phyloP scores from a whole-genome alignment of 2,113 vertebrate genomes.

The Calypte anna region DNA sequence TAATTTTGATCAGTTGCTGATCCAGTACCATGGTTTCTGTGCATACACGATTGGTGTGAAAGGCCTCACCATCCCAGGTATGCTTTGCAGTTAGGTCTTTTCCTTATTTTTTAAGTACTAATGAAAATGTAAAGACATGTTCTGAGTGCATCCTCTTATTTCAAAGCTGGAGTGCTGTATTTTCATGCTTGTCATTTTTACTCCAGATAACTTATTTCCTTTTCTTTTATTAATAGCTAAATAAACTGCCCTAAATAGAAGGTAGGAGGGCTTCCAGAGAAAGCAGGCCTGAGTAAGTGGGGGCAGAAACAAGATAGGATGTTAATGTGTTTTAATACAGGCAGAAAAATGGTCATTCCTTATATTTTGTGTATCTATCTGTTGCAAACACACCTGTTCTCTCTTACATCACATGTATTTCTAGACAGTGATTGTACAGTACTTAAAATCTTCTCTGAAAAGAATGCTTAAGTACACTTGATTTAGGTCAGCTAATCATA shows the following conservation, averaged over 20 bases:
- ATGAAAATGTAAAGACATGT: neutral
- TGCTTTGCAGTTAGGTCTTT: neutral
- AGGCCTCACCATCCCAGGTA: constrained; percentile 89
- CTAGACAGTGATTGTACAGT: neutral
- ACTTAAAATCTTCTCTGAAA: neutral
- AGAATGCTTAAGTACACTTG: neutral
- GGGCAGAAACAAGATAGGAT: neutral
- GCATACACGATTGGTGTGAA: constrained; percentile 80
- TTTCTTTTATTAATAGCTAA: neutral
- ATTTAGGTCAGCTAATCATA: neutral
- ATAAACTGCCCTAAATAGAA: neutral
- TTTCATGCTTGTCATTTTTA: neutral
- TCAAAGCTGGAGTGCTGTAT: neutral
- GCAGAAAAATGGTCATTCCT: neutral
- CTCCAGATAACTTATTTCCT: neutral
- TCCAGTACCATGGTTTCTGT: constrained; percentile 91
- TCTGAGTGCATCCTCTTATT: neutral
- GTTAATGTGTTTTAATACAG: neutral
- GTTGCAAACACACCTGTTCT: neutral
- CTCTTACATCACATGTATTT: neutral
- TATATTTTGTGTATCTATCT: neutral
- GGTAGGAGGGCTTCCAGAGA: neutral
- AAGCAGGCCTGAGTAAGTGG: neutral
- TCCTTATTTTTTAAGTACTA: neutral
- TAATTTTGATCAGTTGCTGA: constrained; percentile 75